Evolutionary conservation across 1,140 invertebrate genomes (phyloP).

Genomic region (Neuroterus valhalla): DNA sequence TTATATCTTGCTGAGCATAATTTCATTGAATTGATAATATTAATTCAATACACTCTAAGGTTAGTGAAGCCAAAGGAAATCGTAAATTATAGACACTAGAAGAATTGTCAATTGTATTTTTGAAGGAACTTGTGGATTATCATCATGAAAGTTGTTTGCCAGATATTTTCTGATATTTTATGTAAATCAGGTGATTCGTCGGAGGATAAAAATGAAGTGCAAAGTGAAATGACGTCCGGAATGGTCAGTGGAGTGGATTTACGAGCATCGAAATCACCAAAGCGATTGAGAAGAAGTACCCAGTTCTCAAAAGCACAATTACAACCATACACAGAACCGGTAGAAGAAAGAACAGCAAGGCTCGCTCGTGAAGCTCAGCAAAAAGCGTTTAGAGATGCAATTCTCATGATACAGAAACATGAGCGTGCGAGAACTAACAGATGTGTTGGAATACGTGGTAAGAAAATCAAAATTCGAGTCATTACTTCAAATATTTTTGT

Average conservation of each 20-base stretch:
- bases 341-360: conserved; percentile 52
- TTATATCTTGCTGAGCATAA: too few relatives aligned
- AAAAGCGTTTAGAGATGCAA: conserved; percentile 51
- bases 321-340: conserved; percentile 22
- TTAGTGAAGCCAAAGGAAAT: too few relatives aligned
- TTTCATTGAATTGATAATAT: too few relatives aligned
- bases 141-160: too few relatives aligned
- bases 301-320: conserved; percentile 33
- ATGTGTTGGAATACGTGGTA: conserved; percentile 59
- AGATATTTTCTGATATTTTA: too few relatives aligned
- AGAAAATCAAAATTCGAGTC: background rate
- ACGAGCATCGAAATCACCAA: background rate
- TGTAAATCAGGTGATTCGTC: background rate
- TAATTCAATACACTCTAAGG: too few relatives aligned
- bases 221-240: conserved; percentile 8
- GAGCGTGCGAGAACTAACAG: conserved; percentile 77
- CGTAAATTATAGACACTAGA: too few relatives aligned
- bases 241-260: background rate
- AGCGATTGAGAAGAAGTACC: conserved; percentile 35
- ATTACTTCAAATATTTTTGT: too few relatives aligned
- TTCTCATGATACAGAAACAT: conserved; percentile 75
- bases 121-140: too few relatives aligned
- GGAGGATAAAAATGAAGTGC: conserved; percentile 13
- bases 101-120: too few relatives aligned
- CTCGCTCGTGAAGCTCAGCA: conserved; percentile 46